Evolutionary conservation across 2,113 vertebrate genomes (phyloP), one percentile per base, ranked within the genome.

Genomic region (Stictonetta naevosa): DNA sequence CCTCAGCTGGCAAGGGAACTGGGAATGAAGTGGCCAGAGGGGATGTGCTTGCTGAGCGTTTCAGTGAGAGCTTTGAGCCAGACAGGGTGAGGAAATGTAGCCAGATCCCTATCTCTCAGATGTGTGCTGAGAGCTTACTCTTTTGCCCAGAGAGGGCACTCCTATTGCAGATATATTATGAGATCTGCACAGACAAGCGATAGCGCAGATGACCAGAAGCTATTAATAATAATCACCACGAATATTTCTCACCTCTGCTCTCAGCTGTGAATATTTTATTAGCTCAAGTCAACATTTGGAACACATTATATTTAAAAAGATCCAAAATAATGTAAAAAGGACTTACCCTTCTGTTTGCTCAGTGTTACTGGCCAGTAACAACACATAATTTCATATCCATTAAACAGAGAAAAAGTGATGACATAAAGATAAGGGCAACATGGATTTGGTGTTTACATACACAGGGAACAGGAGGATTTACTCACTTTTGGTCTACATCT

Each of bases 131-230:
- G 44, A 83, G 20, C 69, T 93, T 59, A 6, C 17, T 10, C 33
- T 63, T 90, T 67, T 63, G 90, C 86, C 91, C 92, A 96, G 91
- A 93, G 96, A 93, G 94, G 93, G 93, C 92, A 96, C 83, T 94
- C 83, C 86, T 67, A 90, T 66, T 83, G 88, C 81, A 94, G 80
- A 8, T 88, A 90, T 86, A 84, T 73, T 50, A 74, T 60, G 53
- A 93, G 23, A 6, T 72, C 33, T 90, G 60, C 34, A 64, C 48
- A 86, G 31, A 56, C 20, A 60, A 91, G 56, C 2, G 7, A 36
- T 42, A 88, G 29, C 19, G 21, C 1, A 4, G 46, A 36, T 81
- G 68, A 78, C 67, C 19, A 9, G 67, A 86, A 93, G 10, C 34
- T 64, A 33, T 55, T 59, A 29, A 33, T 59, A 26, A 33, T 72